These are phyloP conservation scores for Drosophila pegasa DNA, from an alignment of 2,888 invertebrate genomes.

Conservation along the genomic window DNA sequence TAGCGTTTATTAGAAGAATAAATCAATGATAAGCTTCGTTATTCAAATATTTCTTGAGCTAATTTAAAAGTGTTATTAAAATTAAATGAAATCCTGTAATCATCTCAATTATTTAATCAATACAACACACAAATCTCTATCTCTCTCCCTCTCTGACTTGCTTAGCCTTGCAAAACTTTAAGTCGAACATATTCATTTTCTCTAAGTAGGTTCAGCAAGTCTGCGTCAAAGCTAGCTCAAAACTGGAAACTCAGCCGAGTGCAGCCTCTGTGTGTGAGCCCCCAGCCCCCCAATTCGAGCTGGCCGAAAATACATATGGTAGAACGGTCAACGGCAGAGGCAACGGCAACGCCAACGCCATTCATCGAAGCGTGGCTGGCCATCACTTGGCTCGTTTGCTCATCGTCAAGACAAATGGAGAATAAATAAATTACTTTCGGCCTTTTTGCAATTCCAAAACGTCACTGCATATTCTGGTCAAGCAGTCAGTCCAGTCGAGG, in stretches of 20 bases:
- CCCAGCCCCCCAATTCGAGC: conserved; percentile 1
- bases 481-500: conserved; percentile 31
- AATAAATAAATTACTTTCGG: conserved; percentile 81
- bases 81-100: no score
- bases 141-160: no score
- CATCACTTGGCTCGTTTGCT: conserved; percentile 81
- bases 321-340: conserved; percentile 45
- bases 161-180: neutral
- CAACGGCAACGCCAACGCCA: conserved; percentile 53
- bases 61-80: no score
- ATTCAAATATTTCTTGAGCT: no score
- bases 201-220: conserved; percentile 14
- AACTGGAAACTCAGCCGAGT: conserved; percentile 23
- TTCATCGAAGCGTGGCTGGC: conserved; percentile 74
- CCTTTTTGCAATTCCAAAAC: conserved; percentile 79
- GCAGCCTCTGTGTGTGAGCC: conserved; percentile 19
- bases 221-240: conserved; percentile 23
- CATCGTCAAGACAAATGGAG: conserved; percentile 81
- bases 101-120: no score
- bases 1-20: no score
- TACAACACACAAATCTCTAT: neutral
- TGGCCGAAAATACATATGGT: conserved; percentile 16
- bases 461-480: conserved; percentile 72
- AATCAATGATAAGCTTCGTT: no score
- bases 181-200: conserved; percentile 16